Evolutionary conservation across 2,113 vertebrate genomes (phyloP), one percentile per base, ranked within the genome.

Genomic region (Sceloporus tristichus): DNA sequence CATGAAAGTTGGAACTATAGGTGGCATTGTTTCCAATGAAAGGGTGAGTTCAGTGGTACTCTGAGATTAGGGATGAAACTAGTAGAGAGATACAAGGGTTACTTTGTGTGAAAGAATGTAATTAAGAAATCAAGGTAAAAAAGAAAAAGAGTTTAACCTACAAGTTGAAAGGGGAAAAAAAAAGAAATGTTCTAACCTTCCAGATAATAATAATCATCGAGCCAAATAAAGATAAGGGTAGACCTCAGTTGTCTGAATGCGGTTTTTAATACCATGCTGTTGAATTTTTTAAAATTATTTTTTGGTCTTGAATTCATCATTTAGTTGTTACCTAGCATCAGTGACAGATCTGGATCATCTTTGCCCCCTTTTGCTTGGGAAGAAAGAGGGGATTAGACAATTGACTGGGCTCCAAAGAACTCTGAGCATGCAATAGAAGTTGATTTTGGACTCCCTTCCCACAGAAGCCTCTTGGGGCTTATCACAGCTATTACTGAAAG

Each of bases 21-120:
- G 87, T 90, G 8, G 89, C 92, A 93, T 96, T 97, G 96, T 97
- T 94, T 90, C 80, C 34, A 9, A 5, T 87, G 90, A 94, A 93
- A 88, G 86, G 87, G 83, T 85, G 86, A 79, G 91, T 87, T 94
- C 94, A 93, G n/a, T 56, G 56, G 84, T 90, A 81, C 90, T 90
- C 90, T 86, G 59, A 96, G 92, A 94, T 94, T 76, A 95, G 92
- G 88, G 87, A 93, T 82, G 89, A 93, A 95, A 70, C 92, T 88
- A 92, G 87, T 48, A 93, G 85, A 73, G 94, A 94, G 90, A 93
- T 91, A 95, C 93, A 93, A 94, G 75, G 27, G 75, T 92, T 93
- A 91, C 91, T 96, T 93, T 94, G 91, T 95, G 85, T 88, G 86
- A 29, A 92, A 87, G 86, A 91, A 88, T 90, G 91, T 82, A 94